These are phyloP conservation scores for Propithecus coquereli DNA, from an alignment of 2,113 vertebrate species.

Conservation along the genomic window DNA sequence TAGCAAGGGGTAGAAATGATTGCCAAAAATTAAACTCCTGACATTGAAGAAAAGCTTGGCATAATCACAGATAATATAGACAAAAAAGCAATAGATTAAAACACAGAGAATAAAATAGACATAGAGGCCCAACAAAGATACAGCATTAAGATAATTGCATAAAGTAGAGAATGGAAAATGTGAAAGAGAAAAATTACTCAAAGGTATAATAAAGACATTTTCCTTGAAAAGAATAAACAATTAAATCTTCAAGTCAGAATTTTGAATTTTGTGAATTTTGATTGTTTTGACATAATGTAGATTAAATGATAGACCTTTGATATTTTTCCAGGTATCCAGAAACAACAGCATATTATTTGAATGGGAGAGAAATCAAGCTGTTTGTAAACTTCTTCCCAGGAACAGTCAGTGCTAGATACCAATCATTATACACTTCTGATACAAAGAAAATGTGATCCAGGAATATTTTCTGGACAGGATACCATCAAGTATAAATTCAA, in stretches of 20 bases:
- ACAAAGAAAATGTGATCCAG: neutral
- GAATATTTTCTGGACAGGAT: neutral
- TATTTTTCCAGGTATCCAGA: neutral
- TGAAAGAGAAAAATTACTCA: neutral
- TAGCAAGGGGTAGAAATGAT: neutral
- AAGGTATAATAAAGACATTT: neutral
- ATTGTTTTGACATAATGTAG: neutral
- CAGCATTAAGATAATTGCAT: neutral
- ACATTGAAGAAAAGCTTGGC: neutral
- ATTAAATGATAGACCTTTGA: neutral
- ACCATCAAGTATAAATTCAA: neutral
- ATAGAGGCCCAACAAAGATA: neutral
- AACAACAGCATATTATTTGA: neutral
- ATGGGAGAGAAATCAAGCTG: neutral
- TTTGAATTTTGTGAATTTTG: neutral
- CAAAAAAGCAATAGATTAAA: neutral
- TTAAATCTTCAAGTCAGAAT: neutral
- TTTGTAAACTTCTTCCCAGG: neutral
- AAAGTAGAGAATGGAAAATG: neutral
- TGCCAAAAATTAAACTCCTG: neutral
- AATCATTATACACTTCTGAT: neutral
- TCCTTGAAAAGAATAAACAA: neutral
- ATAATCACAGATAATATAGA: neutral
- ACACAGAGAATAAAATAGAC: neutral
- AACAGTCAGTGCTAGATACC: neutral